phyloP scores from a whole-genome alignment of 2,113 vertebrate genomes.

The Gorilla gorilla region DNA sequence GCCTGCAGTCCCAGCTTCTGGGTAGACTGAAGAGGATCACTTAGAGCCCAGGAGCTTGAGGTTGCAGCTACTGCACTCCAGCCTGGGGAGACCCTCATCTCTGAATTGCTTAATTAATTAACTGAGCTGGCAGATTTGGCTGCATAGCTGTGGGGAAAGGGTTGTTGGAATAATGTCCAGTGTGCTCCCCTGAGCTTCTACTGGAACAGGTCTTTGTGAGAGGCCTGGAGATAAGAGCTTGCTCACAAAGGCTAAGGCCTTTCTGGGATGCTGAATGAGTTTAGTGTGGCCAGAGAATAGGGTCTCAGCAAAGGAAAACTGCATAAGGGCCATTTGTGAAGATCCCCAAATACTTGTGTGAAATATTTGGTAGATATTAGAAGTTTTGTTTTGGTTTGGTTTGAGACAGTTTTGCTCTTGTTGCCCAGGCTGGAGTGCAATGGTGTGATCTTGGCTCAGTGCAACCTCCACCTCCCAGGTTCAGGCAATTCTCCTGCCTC shows the following conservation, averaged over 20 bases:
- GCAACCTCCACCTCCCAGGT: no score
- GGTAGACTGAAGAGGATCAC: no score
- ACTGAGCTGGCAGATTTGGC: background rate
- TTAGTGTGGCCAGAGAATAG: background rate
- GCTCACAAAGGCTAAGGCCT: background rate
- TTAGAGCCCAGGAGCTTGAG: no score
- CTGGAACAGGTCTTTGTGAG: background rate
- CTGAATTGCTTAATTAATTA: no score
- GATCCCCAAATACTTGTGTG: background rate
- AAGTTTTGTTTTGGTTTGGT: background rate
- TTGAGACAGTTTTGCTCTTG: no score
- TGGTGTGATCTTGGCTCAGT: no score
- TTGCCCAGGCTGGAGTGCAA: no score
- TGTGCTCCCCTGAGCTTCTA: background rate
- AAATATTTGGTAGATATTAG: background rate
- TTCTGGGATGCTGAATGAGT: background rate
- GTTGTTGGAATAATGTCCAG: background rate
- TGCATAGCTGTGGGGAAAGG: background rate
- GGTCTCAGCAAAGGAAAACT: background rate
- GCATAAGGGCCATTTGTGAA: background rate
- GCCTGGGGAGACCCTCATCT: no score
- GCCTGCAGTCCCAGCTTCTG: no score
- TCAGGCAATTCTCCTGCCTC: no score
- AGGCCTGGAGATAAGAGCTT: background rate
- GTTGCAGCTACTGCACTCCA: no score